A percentile compares a stretch with the other conserved stretches of the same genome.
Conservation (phyloP, 2,888 invertebrate species). For the Fragum fragum region DNA sequence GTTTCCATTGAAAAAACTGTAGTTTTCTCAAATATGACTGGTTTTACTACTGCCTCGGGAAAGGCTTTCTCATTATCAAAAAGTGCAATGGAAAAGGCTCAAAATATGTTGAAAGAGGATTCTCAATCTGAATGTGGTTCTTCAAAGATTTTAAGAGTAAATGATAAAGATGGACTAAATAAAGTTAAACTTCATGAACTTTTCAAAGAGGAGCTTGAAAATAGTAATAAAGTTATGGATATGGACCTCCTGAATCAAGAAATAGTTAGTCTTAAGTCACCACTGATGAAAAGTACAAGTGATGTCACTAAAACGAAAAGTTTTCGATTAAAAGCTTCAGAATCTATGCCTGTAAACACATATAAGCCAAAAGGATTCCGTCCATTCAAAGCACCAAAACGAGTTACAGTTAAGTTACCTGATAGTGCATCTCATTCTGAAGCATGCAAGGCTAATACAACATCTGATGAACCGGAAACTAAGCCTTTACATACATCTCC, state of each 20-base stretch:
- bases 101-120: conserved; percentile 31
- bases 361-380: conserved; percentile 75
- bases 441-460: not conserved
- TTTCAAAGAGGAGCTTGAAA: not conserved
- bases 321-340: not conserved
- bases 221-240: not conserved
- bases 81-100: conserved; percentile 40
- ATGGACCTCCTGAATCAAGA: not conserved
- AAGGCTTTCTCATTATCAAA: conserved; percentile 24
- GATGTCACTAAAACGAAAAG: too few species aligned
- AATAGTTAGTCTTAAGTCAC: not conserved
- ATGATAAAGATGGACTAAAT: not conserved
- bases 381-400: conserved; percentile 77
- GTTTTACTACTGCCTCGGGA: conserved; percentile 51
- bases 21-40: not conserved
- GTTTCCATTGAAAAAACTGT: too few species aligned
- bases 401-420: not conserved
- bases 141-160: not conserved
- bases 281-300: not conserved
- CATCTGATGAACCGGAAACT: not conserved
- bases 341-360: not conserved
- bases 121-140: not conserved
- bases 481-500: not conserved
- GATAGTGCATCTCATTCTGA: not conserved
- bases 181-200: not conserved